Conservation (phyloP, 1,140 invertebrate genomes). For the Cheumatopsyche charites region DNA sequence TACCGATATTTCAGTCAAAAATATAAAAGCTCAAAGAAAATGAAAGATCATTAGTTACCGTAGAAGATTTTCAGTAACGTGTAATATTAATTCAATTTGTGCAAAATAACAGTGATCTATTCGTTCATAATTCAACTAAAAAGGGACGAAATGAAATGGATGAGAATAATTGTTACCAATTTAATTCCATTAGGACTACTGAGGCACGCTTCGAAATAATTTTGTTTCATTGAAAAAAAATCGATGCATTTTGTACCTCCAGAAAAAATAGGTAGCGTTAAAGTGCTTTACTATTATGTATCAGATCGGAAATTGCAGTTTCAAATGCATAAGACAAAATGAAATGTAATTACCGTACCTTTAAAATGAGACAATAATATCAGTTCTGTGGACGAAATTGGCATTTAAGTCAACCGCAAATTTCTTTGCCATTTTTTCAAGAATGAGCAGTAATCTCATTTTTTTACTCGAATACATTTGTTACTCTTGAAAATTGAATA, state of each 20-base stretch:
- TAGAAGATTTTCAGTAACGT: conserved; percentile 8
- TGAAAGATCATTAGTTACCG: background rate
- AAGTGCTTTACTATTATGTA: background rate
- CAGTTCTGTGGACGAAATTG: conserved; percentile 33
- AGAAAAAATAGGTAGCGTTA: background rate
- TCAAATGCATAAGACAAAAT: conserved; percentile 7
- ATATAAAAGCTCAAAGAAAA: background rate
- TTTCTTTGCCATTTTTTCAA: conserved; percentile 6
- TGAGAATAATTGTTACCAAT: conserved; percentile 4
- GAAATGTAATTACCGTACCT: background rate
- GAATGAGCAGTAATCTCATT: background rate
- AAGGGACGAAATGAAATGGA: conserved; percentile 23
- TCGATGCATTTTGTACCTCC: background rate
- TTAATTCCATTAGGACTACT: conserved; percentile 16
- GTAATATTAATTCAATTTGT: conserved; percentile 43
- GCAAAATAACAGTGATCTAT: conserved; percentile 34
- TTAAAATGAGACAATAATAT: conserved; percentile 13
- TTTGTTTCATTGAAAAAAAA: conserved; percentile 34
- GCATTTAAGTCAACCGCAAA: conserved; percentile 43
- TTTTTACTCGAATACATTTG: background rate
- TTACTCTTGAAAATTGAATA: background rate
- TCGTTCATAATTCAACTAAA: conserved; percentile 22
- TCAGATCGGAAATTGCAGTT: background rate
- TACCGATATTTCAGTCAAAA: too few species aligned
- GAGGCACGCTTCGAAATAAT: conserved; percentile 29